A percentile compares a stretch with the other conserved stretches of the same genome.
Evolutionary conservation across 92 coral and sea anemone genomes (phyloP).

Genomic region (Epizoanthus fatuus): DNA sequence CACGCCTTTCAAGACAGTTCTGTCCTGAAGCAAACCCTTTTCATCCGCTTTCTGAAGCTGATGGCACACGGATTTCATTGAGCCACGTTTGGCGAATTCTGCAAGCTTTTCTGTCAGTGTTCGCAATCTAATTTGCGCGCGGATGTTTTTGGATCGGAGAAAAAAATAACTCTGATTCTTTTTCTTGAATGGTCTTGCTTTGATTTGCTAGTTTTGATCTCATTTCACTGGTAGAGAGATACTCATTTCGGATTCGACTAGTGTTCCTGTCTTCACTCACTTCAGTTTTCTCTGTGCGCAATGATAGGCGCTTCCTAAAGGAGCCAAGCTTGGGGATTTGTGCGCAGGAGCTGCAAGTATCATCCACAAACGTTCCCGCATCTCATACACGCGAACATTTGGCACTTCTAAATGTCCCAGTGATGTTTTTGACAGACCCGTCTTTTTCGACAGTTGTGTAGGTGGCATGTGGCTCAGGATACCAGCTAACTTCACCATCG

Average conservation of each 20-base stretch:
- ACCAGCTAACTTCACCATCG: constrained; percentile 45
- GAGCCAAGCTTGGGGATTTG: constrained; percentile 60
- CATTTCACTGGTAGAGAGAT: constrained; percentile 46
- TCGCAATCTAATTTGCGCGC: constrained; percentile 30
- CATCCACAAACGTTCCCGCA: constrained; percentile 38
- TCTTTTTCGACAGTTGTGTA: constrained; percentile 5
- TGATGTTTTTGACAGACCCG: constrained; percentile 8
- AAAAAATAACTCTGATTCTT: constrained; percentile 52
- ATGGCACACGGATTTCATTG: constrained; percentile 59
- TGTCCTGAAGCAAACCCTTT: constrained; percentile 37
- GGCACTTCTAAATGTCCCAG: constrained; percentile 37
- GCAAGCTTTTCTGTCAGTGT: constrained; percentile 43
- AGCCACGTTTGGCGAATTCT: constrained; percentile 51
- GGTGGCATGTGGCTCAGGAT: constrained; percentile 47
- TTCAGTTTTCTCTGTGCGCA: constrained; percentile 12
- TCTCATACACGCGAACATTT: constrained; percentile 33
- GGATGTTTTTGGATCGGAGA: constrained; percentile 16
- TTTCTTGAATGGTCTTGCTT: constrained; percentile 21
- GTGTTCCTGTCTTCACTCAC: constrained; percentile 2
- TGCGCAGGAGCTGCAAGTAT: constrained; percentile 45
- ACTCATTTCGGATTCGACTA: constrained; percentile 21
- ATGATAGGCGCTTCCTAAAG: constrained; percentile 49
- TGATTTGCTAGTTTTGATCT: constrained; percentile 29
- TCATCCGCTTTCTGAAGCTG: constrained; percentile 52
- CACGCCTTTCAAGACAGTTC: constrained; percentile 23